phyloP scores from a whole-genome alignment of 2,113 vertebrate species.

The Propithecus coquereli region DNA sequence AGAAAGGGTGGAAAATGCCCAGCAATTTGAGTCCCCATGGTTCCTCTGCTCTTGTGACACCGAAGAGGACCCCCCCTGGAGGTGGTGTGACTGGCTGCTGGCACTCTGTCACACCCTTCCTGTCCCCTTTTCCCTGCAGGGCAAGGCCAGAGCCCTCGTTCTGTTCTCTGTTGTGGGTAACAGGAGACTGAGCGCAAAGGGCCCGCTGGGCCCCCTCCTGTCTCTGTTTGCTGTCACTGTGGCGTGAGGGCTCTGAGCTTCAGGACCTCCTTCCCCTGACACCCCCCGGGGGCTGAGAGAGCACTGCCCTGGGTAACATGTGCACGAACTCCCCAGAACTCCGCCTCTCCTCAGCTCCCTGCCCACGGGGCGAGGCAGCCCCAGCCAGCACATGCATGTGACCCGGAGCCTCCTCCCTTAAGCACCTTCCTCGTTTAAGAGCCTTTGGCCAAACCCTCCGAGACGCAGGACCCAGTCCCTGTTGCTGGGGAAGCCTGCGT shows the following conservation, averaged over 20 bases:
- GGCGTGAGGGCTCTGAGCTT: background rate
- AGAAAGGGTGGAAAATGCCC: background rate
- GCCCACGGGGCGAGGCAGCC: background rate
- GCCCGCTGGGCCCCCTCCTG: background rate
- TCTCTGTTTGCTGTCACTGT: rapidly evolving
- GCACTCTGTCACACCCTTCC: background rate
- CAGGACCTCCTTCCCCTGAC: background rate
- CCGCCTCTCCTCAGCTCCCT: background rate
- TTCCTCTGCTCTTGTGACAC: background rate
- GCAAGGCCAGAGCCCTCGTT: background rate
- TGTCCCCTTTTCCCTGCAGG: rapidly evolving
- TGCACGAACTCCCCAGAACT: background rate
- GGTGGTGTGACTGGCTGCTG: background rate
- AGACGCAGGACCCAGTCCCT: background rate
- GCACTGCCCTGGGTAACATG: too few species aligned
- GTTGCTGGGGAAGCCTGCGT: rapidly evolving
- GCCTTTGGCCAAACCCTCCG: background rate
- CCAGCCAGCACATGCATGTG: background rate
- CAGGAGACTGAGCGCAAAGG: too few species aligned
- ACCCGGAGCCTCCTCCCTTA: background rate
- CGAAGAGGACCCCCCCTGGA: background rate
- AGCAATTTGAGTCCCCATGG: background rate
- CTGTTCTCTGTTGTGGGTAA: background rate
- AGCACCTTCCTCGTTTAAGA: background rate
- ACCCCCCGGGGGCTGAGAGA: background rate